A percentile compares a stretch with the other conserved stretches of the same genome.
Conservation (phyloP, 2,797 vertebrate genomes). For the Xenentodon cancila region DNA sequence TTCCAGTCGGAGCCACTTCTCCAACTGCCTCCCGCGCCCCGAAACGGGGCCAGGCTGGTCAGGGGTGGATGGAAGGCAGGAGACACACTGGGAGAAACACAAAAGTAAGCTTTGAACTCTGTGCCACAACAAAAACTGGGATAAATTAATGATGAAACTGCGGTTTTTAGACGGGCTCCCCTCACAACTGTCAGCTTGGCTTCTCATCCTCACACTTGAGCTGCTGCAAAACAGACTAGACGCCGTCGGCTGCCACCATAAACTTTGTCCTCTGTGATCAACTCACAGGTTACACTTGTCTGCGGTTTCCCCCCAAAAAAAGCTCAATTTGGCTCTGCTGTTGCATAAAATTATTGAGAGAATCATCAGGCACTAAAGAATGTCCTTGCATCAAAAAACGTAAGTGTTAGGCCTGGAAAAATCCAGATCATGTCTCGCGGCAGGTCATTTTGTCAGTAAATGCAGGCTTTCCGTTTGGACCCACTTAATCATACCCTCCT, state of each 20-base stretch:
- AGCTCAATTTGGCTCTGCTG: conserved; percentile 32
- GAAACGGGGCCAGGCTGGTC: conserved; percentile 48
- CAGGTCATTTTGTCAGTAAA: conserved; percentile 51
- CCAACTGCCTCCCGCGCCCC: conserved; percentile 51
- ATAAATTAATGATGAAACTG: conserved; percentile 68
- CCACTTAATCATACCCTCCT: conserved; percentile 55
- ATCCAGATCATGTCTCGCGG: conserved; percentile 42
- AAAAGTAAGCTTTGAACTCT: conserved; percentile 51
- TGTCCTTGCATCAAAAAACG: conserved; percentile 37
- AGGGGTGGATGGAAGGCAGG: conserved; percentile 42
- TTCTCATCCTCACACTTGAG: conserved; percentile 58
- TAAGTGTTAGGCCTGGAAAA: conserved; percentile 56
- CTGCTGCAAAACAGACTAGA: conserved; percentile 40
- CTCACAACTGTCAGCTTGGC: conserved; percentile 60
- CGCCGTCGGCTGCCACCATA: conserved; percentile 49
- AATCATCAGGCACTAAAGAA: conserved; percentile 23
- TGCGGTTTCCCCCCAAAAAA: conserved; percentile 23
- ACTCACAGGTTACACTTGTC: conserved; percentile 14
- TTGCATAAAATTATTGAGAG: conserved; percentile 37
- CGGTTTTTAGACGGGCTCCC: conserved; percentile 56
- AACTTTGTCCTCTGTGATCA: conserved; percentile 33
- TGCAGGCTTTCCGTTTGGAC: conserved; percentile 50
- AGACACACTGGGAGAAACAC: conserved; percentile 47
- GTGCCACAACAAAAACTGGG: conserved; percentile 46
- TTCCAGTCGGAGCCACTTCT: conserved; percentile 55